Percentiles rank a stretch among this genome's conserved stretches.
Conservation (phyloP, 1,140 invertebrate genomes). For the Leptinotarsa defecta region DNA sequence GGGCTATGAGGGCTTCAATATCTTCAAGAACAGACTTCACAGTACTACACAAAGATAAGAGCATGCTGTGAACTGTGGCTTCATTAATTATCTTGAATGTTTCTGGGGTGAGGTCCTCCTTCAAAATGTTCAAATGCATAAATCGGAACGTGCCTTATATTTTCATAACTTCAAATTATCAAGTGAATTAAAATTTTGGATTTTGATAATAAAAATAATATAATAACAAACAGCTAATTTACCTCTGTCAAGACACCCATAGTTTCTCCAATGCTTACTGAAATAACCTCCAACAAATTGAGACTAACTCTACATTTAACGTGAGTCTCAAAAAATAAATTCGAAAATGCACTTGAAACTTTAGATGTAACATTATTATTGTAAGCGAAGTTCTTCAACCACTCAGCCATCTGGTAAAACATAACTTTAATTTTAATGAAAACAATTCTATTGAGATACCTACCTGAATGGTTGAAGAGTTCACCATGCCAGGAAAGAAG, state of each 20-base stretch:
- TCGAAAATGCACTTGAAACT: conserved; percentile 40
- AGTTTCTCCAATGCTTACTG: conserved; percentile 53
- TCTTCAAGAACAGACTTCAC: conserved; percentile 58
- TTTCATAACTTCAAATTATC: neutral
- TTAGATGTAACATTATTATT: conserved; percentile 45
- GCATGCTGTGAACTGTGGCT: conserved; percentile 49
- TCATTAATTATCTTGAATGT: conserved; percentile 56
- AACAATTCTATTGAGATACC: conserved; percentile 10
- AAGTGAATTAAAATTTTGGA: neutral
- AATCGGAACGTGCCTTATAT: neutral
- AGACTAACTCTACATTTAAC: conserved; percentile 44
- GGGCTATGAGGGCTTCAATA: conserved; percentile 55
- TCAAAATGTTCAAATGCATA: conserved; percentile 11
- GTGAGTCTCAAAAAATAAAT: conserved; percentile 44
- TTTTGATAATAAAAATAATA: too few species aligned
- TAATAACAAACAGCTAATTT: conserved; percentile 17
- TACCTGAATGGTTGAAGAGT: conserved; percentile 44
- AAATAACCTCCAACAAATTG: conserved; percentile 55
- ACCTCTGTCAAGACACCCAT: conserved; percentile 56
- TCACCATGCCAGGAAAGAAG: conserved; percentile 53
- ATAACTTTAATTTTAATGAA: neutral
- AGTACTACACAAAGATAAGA: conserved; percentile 52
- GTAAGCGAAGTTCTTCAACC: conserved; percentile 54
- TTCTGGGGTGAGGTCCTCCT: conserved; percentile 45
- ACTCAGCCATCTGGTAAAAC: conserved; percentile 54